Evolutionary conservation across 2,797 vertebrate species (phyloP), one percentile per base, ranked within the genome.

Genomic region (Thunnus albacares): DNA sequence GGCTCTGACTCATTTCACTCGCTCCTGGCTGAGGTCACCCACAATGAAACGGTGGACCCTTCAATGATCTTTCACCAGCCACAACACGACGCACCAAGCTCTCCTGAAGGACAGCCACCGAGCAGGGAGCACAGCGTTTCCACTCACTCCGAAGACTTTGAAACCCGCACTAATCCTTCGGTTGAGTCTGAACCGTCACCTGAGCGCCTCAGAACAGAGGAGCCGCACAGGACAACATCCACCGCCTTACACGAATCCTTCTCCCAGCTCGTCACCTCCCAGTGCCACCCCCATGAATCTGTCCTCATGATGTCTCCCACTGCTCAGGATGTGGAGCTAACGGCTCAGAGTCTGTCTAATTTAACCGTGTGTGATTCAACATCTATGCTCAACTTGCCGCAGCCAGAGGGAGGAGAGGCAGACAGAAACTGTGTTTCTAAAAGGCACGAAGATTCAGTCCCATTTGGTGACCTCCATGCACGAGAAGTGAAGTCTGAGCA

Each of bases 1-100:
- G 74, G 83, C 62, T 93, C 95, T 17, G 94, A 95, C 22, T 94
- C 94, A 6, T 97, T 97, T 80, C 93, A 93, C 38, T 83, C 87
- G 0, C 91, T 97, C 33, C 89, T 87, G 18, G 87, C 94, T 7
- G 96, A 97, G 70, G 80, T 90, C 68, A 91, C 96, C 10, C 87
- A 94, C 55, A 96, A 94, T 0, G 91, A 95, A 33, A 89, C 63
- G 0, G 69, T 82, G 0, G 86, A 94, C 57, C 41, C 52, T 49
- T 86, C 90, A 9, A 14, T 76, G 67, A 85, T 7, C 26, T 90
- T 93, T 71, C 78, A 87, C 59, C 73, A 55, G 51, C 84, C 88
- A 0, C 71, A 68, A 7, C 79, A 81, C 49, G 20, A 65, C 8
- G n/a, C 41, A 33, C 68, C 28, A 0, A 14, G 45, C 38, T 84